Conservation (phyloP, 2,797 vertebrate species). For the Phoeniculus purpureus region DNA sequence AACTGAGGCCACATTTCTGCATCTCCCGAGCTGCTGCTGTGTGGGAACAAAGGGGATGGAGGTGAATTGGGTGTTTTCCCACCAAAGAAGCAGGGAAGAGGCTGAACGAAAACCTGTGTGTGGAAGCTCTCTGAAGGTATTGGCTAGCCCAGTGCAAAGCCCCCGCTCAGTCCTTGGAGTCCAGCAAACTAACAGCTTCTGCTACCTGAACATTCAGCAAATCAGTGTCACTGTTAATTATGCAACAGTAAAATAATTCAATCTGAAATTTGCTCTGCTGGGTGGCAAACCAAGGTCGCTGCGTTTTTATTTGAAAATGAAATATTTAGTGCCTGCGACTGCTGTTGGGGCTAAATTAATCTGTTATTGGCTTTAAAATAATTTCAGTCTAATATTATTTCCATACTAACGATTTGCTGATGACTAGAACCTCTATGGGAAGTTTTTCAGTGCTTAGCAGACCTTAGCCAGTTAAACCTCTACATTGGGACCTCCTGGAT, state of each 20-base stretch:
- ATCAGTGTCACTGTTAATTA: slow-evolving; percentile 48
- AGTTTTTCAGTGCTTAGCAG: neutral
- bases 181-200: neutral
- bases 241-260: slow-evolving; percentile 18
- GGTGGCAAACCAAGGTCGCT: slow-evolving; percentile 3
- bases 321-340: neutral
- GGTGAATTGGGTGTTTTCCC: fast-evolving
- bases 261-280: neutral
- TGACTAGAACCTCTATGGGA: neutral
- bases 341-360: neutral
- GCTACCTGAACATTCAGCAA: neutral
- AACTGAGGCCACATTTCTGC: neutral
- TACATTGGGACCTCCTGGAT: neutral
- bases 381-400: neutral
- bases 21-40: neutral
- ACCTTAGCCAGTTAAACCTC: neutral
- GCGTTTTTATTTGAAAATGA: slow-evolving; percentile 1
- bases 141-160: neutral
- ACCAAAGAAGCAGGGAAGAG: neutral
- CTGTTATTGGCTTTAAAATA: neutral
- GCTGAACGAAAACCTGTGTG: neutral
- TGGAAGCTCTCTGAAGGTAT: neutral
- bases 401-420: neutral
- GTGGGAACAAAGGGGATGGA: neutral
- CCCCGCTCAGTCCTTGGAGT: neutral